These are phyloP conservation scores for Mirounga angustirostris DNA, from an alignment of 2,113 vertebrate genomes.

Conservation along the genomic window DNA sequence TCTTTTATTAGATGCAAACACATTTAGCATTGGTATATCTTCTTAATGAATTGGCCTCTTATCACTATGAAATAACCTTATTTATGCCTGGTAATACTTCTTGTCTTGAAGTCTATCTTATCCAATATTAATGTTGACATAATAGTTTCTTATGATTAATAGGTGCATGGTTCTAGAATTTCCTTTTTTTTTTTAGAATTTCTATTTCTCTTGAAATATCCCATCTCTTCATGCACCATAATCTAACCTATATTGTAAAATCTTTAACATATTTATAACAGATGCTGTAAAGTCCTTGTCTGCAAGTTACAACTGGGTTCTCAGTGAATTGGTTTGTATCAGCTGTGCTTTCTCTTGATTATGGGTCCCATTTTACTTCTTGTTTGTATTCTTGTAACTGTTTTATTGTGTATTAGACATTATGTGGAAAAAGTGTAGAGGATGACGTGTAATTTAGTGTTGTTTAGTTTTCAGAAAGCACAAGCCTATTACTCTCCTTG, in stretches of 20 bases:
- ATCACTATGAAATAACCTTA: not conserved
- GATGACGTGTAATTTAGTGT: not conserved
- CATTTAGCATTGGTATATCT: not conserved
- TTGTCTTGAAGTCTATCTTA: not conserved
- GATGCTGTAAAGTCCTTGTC: not conserved
- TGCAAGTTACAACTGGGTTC: conserved; percentile 34
- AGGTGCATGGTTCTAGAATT: not conserved
- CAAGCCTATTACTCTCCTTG: not conserved
- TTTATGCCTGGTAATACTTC: not conserved
- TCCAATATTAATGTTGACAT: not conserved
- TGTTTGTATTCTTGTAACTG: not conserved
- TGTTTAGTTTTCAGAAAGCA: conserved; percentile 8
- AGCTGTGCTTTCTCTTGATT: not conserved
- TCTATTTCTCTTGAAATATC: conserved; percentile 9
- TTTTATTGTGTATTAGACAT: not conserved
- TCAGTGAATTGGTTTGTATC: not conserved
- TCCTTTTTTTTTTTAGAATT: conserved; percentile 8
- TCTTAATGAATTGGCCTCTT: not conserved
- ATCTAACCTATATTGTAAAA: not conserved
- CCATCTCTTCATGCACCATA: not conserved
- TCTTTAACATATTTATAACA: conserved; percentile 9
- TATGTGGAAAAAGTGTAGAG: not conserved
- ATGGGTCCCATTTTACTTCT: not conserved
- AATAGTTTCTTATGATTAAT: not conserved
- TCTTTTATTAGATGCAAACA: not conserved